Evolutionary conservation across 2,888 invertebrate genomes (phyloP).

Genomic region (Drosophila macrospina): DNA sequence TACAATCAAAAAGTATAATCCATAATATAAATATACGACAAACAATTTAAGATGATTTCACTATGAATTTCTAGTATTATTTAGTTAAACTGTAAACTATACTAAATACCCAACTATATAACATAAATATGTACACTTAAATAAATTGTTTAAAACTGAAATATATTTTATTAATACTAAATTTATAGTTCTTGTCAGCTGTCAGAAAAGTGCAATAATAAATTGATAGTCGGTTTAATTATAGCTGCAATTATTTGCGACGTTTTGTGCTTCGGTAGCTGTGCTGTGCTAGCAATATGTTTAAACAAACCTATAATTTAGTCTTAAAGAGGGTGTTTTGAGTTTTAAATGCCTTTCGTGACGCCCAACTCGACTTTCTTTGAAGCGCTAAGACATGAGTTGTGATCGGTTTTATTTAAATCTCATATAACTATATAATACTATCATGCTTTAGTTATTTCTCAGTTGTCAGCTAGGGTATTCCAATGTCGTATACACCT

Average conservation of each 20-base stretch:
- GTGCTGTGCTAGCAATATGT: slow-evolving; percentile 39
- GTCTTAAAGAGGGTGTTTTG: neutral
- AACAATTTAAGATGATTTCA: slow-evolving; percentile 25
- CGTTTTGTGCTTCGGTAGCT: slow-evolving; percentile 22
- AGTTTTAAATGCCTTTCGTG: neutral
- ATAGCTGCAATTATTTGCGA: slow-evolving; percentile 5
- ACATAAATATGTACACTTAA: slow-evolving; percentile 10
- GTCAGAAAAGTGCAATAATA: slow-evolving; percentile 17
- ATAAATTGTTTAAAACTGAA: slow-evolving; percentile 32
- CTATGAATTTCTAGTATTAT: slow-evolving; percentile 65
- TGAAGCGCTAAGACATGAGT: too few relatives aligned
- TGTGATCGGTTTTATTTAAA: too few relatives aligned
- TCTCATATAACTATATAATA: too few relatives aligned
- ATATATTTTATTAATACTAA: slow-evolving; percentile 9
- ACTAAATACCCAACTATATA: slow-evolving; percentile 14
- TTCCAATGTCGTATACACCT: neutral
- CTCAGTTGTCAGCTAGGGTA: slow-evolving; percentile 8
- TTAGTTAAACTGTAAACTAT: slow-evolving; percentile 34
- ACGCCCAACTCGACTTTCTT: neutral
- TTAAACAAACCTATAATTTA: slow-evolving; percentile 9
- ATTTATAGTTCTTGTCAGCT: slow-evolving; percentile 36
- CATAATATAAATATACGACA: slow-evolving; percentile 20
- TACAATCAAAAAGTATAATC: neutral
- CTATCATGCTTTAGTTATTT: neutral
- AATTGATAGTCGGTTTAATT: slow-evolving; percentile 19